Evolutionary conservation across 2,888 invertebrate genomes (phyloP).

Genomic region (Dynastes hyllus): DNA sequence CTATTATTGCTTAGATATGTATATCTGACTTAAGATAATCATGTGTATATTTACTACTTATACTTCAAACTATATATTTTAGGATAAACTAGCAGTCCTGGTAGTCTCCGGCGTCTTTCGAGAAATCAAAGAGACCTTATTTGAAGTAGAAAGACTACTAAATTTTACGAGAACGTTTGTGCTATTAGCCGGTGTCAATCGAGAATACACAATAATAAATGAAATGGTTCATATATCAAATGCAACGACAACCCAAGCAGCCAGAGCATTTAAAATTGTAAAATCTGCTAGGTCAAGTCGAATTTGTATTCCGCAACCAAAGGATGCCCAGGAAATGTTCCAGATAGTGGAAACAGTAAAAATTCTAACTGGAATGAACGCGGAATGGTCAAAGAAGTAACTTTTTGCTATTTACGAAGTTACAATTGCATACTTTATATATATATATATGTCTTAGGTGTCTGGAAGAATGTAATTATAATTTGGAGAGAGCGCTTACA

Average conservation of each 20-base stretch:
- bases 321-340: slow-evolving; percentile 60
- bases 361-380: slow-evolving; percentile 63
- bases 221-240: slow-evolving; percentile 79
- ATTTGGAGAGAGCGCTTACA: slow-evolving; percentile 73
- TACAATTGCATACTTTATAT: neutral
- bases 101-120: slow-evolving; percentile 79
- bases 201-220: slow-evolving; percentile 78
- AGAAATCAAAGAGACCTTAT: slow-evolving; percentile 73
- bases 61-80: slow-evolving; percentile 52
- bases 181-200: slow-evolving; percentile 70
- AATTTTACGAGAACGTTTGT: slow-evolving; percentile 77
- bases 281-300: slow-evolving; percentile 54
- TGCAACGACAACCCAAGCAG: slow-evolving; percentile 63
- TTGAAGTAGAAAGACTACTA: slow-evolving; percentile 72
- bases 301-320: slow-evolving; percentile 56
- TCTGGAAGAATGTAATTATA: slow-evolving; percentile 78
- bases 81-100: slow-evolving; percentile 73
- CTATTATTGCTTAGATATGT: too few relatives aligned
- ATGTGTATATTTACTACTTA: too few relatives aligned
- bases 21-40: too few relatives aligned
- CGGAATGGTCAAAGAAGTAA: slow-evolving; percentile 67
- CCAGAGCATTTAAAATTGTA: slow-evolving; percentile 61
- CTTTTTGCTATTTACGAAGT: slow-evolving; percentile 33
- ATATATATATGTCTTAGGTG: slow-evolving; percentile 72
- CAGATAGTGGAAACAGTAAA: slow-evolving; percentile 62